Evolutionary conservation across 2,888 invertebrate species (phyloP).

Genomic region (Elysia crispata): DNA sequence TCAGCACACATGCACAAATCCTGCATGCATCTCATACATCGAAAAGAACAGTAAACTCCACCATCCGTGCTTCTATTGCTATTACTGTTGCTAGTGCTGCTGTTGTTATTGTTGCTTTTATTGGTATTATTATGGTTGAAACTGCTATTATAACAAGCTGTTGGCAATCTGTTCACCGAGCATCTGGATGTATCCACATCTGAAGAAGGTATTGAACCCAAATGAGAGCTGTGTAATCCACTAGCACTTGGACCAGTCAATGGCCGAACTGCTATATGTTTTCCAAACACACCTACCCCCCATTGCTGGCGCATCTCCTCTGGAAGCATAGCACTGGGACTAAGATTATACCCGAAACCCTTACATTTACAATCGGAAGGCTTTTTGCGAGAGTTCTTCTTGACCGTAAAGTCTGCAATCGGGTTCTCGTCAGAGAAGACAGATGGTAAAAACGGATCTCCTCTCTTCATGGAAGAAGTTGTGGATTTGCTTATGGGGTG

Average conservation of each 20-base stretch:
- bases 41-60: slow-evolving; percentile 22
- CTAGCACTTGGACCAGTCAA: neutral
- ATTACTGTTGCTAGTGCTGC: slow-evolving; percentile 1
- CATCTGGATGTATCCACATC: neutral
- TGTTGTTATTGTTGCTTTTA: neutral
- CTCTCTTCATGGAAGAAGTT: slow-evolving; percentile 40
- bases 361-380: slow-evolving; percentile 48
- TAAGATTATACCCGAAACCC: slow-evolving; percentile 45
- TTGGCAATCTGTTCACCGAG: too few species aligned
- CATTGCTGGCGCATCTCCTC: slow-evolving; percentile 50
- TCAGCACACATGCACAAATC: slow-evolving; percentile 37
- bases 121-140: neutral
- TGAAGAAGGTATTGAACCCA: neutral
- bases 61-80: neutral
- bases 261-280: slow-evolving; percentile 11
- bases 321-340: slow-evolving; percentile 44
- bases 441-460: slow-evolving; percentile 47
- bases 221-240: neutral
- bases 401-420: slow-evolving; percentile 42
- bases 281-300: slow-evolving; percentile 47
- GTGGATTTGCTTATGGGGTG: neutral
- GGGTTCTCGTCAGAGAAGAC: slow-evolving; percentile 48
- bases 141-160: too few species aligned
- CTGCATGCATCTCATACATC: slow-evolving; percentile 38
- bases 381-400: slow-evolving; percentile 44